Evolutionary conservation across 2,113 vertebrate species (phyloP), one percentile per base, ranked within the genome.

Genomic region (Toxostoma redivivum): DNA sequence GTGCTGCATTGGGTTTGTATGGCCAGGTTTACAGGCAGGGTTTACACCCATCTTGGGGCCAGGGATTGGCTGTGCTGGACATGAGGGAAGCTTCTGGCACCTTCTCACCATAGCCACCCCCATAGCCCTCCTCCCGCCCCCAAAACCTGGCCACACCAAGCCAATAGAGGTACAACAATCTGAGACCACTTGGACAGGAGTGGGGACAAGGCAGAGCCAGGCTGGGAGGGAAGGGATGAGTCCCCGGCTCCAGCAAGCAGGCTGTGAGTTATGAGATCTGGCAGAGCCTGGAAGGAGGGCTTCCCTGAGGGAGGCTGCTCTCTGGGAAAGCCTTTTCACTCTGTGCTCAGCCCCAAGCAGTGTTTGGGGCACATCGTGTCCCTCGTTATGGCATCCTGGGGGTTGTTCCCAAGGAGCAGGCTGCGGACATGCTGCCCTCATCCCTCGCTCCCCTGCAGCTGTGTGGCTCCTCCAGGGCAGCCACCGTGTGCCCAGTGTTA

Each of bases 91-190:
- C 14, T 37, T 45, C 67, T 33, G 33, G 57, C 33, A 72, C 38
- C 57, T 72, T 62, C 57, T 38, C 69, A 38, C 28, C 15, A 18
- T 23, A 73, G 40, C 28, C 40, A 72, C 2, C 8, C 45, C 21
- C 1, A 4, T 2, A 35, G 25, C 37, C 31, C 27, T 35, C 21
- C 17, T 16, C 25, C 15, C 2, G 1, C 21, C 1, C 15, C 42
- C 35, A 16, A 51, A 51, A 45, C 37, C 6, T 45, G 45, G 31
- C 37, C 54, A 33, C 62, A 15, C 27, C 51, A 60, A 23, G 33
- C 38, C 64, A 28, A 5, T 0, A 12, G 37, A 51, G 37, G 33
- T 7, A 12, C 64, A 53, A 14, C 44, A 38, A 25, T 3, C 31
- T 10, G 18, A 45, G 42, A 38, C 11, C 13, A 31, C 25, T 17